These are phyloP conservation scores for Macropus fuliginosus DNA, from an alignment of 2,797 vertebrate genomes.

Conservation along the genomic window DNA sequence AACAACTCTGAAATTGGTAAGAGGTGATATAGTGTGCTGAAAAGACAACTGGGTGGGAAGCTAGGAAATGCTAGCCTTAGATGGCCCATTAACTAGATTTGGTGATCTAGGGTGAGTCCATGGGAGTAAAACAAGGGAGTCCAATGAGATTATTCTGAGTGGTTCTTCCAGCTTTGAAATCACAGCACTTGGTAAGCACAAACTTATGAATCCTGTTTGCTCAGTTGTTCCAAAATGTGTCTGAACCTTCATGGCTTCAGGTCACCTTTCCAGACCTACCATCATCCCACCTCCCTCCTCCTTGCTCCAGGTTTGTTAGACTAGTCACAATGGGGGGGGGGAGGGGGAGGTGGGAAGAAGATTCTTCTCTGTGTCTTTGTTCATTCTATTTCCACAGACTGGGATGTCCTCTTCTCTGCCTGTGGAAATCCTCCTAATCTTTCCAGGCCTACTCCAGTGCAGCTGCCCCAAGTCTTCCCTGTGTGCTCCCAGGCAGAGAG, in stretches of 20 bases:
- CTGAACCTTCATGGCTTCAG: not conserved
- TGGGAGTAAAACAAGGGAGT: not conserved
- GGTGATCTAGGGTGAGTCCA: not conserved
- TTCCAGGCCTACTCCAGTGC: not conserved
- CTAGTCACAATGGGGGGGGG: too few species aligned
- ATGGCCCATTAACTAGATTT: not conserved
- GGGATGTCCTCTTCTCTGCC: not conserved
- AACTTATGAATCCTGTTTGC: not conserved
- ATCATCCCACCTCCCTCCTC: not conserved
- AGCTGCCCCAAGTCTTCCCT: not conserved
- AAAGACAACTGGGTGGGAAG: not conserved
- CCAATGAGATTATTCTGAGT: not conserved
- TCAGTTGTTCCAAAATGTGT: not conserved
- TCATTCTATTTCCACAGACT: not conserved
- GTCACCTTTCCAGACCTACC: not conserved
- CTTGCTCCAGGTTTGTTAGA: not conserved
- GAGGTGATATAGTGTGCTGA: not conserved
- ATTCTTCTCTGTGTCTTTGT: not conserved
- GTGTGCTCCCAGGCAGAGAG: not conserved
- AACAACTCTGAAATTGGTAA: not conserved
- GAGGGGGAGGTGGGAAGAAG: not conserved
- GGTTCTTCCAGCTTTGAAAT: not conserved
- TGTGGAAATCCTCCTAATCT: not conserved
- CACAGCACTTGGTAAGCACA: not conserved
- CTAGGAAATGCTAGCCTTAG: not conserved